Conservation (phyloP, 2,797 vertebrate species). For the Brachymystax lenok region DNA sequence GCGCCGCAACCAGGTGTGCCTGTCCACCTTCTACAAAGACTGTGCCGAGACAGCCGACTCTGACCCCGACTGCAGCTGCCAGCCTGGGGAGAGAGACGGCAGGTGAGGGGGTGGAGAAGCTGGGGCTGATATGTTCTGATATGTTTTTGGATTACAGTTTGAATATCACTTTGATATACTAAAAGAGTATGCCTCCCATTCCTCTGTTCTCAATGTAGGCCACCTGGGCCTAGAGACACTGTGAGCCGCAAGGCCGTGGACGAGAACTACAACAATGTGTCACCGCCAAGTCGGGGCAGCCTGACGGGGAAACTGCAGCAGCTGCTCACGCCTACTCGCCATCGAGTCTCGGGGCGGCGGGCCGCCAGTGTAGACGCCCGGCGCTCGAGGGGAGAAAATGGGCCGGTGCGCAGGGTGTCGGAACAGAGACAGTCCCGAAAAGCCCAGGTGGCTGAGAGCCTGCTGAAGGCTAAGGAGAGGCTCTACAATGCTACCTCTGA, state of each 20-base stretch:
- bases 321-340: conserved; percentile 84
- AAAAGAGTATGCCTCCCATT: not conserved
- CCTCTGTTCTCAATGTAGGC: conserved; percentile 39
- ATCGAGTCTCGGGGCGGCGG: conserved; percentile 60
- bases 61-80: conserved; percentile 57
- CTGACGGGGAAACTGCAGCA: conserved; percentile 87
- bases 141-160: not conserved
- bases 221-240: conserved; percentile 45
- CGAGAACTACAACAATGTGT: conserved; percentile 78
- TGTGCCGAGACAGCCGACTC: conserved; percentile 58
- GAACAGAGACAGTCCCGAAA: conserved; percentile 79
- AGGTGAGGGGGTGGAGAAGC: conserved; percentile 52
- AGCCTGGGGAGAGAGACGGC: conserved; percentile 52
- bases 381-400: conserved; percentile 34
- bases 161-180: not conserved
- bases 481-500: conserved; percentile 88
- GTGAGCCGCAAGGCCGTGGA: conserved; percentile 61
- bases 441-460: conserved; percentile 76
- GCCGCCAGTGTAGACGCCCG: conserved; percentile 76
- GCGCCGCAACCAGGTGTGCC: conserved; percentile 71
- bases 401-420: conserved; percentile 24
- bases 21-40: conserved; percentile 78
- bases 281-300: conserved; percentile 73
- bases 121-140: not conserved
- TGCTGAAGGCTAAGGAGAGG: conserved; percentile 81